Percentiles rank a stretch among this genome's conserved stretches.
These are phyloP conservation scores for Pterostichus madidus DNA, from an alignment of 2,888 invertebrate genomes.

Conservation along the genomic window DNA sequence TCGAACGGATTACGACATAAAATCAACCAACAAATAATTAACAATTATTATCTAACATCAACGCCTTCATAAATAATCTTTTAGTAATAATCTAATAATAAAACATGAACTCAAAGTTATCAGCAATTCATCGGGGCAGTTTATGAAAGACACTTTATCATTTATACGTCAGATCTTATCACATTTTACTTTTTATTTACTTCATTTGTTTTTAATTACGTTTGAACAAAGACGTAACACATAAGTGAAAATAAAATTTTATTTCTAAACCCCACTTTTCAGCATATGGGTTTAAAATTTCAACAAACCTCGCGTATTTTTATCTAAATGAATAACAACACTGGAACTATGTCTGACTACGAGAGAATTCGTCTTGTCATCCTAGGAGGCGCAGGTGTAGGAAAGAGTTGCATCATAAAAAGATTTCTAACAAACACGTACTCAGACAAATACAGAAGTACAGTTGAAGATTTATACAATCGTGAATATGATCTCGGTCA, in stretches of 20 bases:
- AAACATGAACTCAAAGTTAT: slow-evolving; percentile 4
- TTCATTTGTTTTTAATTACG: background rate
- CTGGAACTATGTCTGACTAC: slow-evolving; percentile 82
- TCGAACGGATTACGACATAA: background rate
- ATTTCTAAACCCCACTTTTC: background rate
- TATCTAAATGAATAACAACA: slow-evolving; percentile 75
- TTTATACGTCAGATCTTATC: background rate
- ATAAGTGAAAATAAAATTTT: background rate
- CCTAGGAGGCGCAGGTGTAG: slow-evolving; percentile 89
- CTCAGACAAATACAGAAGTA: slow-evolving; percentile 89
- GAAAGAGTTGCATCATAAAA: slow-evolving; percentile 91
- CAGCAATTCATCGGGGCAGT: background rate
- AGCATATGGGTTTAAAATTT: slow-evolving; percentile 30
- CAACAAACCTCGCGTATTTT: background rate
- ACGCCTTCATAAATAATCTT: background rate
- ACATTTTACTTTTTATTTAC: background rate
- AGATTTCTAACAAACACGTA: slow-evolving; percentile 90
- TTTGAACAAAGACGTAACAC: background rate
- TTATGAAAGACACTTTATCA: background rate
- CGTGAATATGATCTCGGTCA: slow-evolving; percentile 89
- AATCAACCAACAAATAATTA: background rate
- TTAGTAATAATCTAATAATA: background rate
- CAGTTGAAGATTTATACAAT: slow-evolving; percentile 93
- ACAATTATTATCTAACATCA: background rate
- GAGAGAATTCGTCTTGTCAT: slow-evolving; percentile 91